These are phyloP conservation scores for Zeus faber DNA, from an alignment of 2,113 vertebrate species.

Conservation along the genomic window DNA sequence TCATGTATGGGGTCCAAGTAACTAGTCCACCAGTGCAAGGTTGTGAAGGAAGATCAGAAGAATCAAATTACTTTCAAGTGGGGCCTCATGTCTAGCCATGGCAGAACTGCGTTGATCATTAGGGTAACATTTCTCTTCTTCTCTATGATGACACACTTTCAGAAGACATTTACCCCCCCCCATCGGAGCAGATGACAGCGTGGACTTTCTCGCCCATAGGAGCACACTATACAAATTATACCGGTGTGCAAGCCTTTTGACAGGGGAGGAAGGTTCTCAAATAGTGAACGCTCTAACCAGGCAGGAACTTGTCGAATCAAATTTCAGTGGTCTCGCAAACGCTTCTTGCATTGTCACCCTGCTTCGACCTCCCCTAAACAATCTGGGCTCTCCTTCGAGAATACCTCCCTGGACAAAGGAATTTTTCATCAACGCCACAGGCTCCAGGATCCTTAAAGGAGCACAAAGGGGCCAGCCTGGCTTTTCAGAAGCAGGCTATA, in stretches of 20 bases:
- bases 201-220: background rate
- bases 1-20: conserved; percentile 2
- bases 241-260: conserved; percentile 11
- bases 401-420: conserved; percentile 59
- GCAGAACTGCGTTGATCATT: conserved; percentile 37
- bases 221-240: conserved; percentile 4
- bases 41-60: conserved; percentile 49
- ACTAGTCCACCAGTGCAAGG: conserved; percentile 6
- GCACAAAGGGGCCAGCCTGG: conserved; percentile 50
- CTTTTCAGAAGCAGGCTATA: conserved; percentile 55
- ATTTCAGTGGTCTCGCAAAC: conserved; percentile 50
- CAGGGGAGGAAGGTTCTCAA: conserved; percentile 13
- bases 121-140: conserved; percentile 49
- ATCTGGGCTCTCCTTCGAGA: conserved; percentile 59
- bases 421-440: conserved; percentile 65
- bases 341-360: conserved; percentile 53
- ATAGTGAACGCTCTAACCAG: conserved; percentile 38
- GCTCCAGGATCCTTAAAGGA: conserved; percentile 57
- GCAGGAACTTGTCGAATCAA: conserved; percentile 44
- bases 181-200: background rate
- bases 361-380: conserved; percentile 55
- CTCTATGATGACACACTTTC: too few relatives aligned
- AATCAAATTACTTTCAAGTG: conserved; percentile 47
- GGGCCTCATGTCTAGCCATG: conserved; percentile 33
- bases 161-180: conserved; percentile 11